These are phyloP conservation scores for Ahaetulla prasina DNA, from an alignment of 2,113 vertebrate species.

Conservation along the genomic window DNA sequence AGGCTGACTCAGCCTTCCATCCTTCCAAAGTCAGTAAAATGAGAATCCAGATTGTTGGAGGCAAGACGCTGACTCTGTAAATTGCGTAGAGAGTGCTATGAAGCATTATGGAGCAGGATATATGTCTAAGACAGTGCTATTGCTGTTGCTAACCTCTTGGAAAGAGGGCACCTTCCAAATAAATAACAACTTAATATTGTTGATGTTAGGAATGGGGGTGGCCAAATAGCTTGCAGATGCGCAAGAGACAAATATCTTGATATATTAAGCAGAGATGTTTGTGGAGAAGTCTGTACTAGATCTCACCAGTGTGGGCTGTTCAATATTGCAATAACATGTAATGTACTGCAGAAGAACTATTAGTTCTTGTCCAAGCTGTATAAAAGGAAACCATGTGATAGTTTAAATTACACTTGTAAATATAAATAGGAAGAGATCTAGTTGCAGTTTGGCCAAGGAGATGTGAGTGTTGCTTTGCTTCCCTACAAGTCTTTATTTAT, in stretches of 20 bases:
- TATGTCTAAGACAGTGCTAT: neutral
- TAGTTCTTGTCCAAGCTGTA: conserved; percentile 35
- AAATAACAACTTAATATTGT: neutral
- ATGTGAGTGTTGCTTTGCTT: conserved; percentile 43
- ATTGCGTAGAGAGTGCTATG: neutral
- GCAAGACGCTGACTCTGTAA: neutral
- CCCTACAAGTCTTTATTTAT: conserved; percentile 35
- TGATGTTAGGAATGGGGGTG: neutral
- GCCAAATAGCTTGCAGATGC: neutral
- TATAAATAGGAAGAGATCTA: conserved; percentile 40
- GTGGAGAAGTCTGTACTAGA: neutral
- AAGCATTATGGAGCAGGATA: neutral
- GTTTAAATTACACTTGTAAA: conserved; percentile 59
- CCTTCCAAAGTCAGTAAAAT: neutral
- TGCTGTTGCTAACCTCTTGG: neutral
- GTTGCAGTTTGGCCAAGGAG: conserved; percentile 27
- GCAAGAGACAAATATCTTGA: neutral
- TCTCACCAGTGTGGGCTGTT: neutral
- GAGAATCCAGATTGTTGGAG: neutral
- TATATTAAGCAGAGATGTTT: neutral
- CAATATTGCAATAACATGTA: conserved; percentile 24
- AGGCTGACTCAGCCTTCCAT: neutral
- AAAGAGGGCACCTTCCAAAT: neutral
- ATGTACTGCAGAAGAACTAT: conserved; percentile 19
- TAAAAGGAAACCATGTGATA: conserved; percentile 20